Evolutionary conservation across 1,140 invertebrate genomes (phyloP).

Genomic region (Holotrichia oblita): DNA sequence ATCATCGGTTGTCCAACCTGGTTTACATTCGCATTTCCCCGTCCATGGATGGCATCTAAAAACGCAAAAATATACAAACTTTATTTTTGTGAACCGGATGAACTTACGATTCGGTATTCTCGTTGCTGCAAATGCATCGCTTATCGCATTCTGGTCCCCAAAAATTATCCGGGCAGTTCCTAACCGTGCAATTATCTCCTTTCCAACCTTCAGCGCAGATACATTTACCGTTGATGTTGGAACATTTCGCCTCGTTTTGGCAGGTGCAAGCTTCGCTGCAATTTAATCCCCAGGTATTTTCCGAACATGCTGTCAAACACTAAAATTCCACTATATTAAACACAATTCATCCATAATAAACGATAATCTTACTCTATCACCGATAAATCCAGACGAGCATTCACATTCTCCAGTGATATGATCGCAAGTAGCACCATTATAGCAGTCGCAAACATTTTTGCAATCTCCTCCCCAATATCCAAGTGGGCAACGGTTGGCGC

Average conservation of each 20-base stretch:
- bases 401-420: constrained; percentile 77
- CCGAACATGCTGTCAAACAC: constrained; percentile 81
- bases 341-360: too few species aligned
- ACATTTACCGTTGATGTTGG: constrained; percentile 75
- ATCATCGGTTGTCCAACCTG: constrained; percentile 85
- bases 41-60: constrained; percentile 85
- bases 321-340: constrained; percentile 57
- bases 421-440: constrained; percentile 84
- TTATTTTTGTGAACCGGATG: neutral
- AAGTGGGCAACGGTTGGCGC: constrained; percentile 77
- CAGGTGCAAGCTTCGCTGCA: constrained; percentile 81
- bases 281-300: constrained; percentile 79
- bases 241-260: constrained; percentile 79
- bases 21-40: constrained; percentile 86
- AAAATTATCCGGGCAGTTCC: constrained; percentile 71
- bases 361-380: constrained; percentile 77
- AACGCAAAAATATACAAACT: too few species aligned
- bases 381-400: constrained; percentile 79
- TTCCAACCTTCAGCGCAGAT: constrained; percentile 79
- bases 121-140: constrained; percentile 77
- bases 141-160: constrained; percentile 79
- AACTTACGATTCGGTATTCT: constrained; percentile 76
- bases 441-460: constrained; percentile 82
- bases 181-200: constrained; percentile 73
- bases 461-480: constrained; percentile 82